Percentiles rank a stretch among this genome's conserved stretches.
These are phyloP conservation scores for Marcusenius ussheri DNA, from an alignment of 2,113 vertebrate genomes.

Conservation along the genomic window DNA sequence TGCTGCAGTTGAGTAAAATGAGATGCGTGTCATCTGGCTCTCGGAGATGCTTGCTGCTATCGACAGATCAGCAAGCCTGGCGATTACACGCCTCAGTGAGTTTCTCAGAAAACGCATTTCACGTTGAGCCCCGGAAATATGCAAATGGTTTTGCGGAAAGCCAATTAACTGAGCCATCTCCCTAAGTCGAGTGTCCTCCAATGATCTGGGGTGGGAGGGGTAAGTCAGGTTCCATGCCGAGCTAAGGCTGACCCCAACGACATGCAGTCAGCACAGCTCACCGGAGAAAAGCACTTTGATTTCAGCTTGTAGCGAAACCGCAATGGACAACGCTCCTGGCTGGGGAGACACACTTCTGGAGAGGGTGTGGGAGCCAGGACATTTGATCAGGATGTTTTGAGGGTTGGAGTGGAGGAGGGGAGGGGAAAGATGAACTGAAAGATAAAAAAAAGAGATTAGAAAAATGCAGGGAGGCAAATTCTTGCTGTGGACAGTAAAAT, in stretches of 20 bases:
- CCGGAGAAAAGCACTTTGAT: background rate
- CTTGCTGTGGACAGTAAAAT: background rate
- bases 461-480: background rate
- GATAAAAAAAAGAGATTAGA: background rate
- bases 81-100: background rate
- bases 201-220: background rate
- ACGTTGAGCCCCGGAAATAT: background rate
- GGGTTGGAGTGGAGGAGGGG: background rate
- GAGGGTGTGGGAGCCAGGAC: background rate
- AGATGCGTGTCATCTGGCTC: background rate
- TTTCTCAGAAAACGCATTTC: background rate
- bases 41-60: background rate
- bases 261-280: background rate
- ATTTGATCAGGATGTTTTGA: slow-evolving; percentile 11
- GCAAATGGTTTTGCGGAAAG: slow-evolving; percentile 2
- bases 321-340: background rate
- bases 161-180: slow-evolving; percentile 11
- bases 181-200: background rate
- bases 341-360: background rate
- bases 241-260: background rate
- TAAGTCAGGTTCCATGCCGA: background rate
- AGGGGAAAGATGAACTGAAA: background rate
- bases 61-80: background rate
- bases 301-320: background rate
- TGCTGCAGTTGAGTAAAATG: background rate